phyloP scores from a whole-genome alignment of 1,140 invertebrate genomes.

The Drosophila athabasca region DNA sequence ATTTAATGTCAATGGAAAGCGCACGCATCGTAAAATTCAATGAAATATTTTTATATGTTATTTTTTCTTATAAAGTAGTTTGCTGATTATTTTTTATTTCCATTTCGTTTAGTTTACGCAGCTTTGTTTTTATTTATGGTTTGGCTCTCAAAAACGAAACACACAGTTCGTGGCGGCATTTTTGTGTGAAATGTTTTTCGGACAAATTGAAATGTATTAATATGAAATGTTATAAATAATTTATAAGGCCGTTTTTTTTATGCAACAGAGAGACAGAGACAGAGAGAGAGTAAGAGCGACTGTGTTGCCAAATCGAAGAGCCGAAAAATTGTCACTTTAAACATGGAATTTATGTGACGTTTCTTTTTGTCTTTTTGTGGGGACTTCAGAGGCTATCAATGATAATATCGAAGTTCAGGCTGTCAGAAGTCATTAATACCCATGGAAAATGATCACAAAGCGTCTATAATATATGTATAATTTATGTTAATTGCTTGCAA shows the following conservation, averaged over 20 bases:
- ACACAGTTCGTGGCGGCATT: slow-evolving; percentile 47
- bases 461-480: slow-evolving; percentile 20
- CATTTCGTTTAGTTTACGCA: slow-evolving; percentile 41
- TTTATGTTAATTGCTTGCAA: slow-evolving; percentile 64
- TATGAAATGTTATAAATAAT: slow-evolving; percentile 64
- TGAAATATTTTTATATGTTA: slow-evolving; percentile 70
- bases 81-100: slow-evolving; percentile 29
- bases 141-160: slow-evolving; percentile 13
- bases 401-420: slow-evolving; percentile 36
- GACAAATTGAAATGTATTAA: slow-evolving; percentile 81
- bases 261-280: slow-evolving; percentile 4
- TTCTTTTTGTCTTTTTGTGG: slow-evolving; percentile 6
- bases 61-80: slow-evolving; percentile 39
- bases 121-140: slow-evolving; percentile 59
- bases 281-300: neutral
- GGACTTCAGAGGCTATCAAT: slow-evolving; percentile 16
- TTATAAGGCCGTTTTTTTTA: slow-evolving; percentile 38
- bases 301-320: slow-evolving; percentile 7
- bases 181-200: slow-evolving; percentile 50
- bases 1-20: slow-evolving; percentile 72
- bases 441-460: slow-evolving; percentile 30
- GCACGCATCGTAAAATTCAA: slow-evolving; percentile 60
- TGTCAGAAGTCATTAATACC: slow-evolving; percentile 67
- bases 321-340: slow-evolving; percentile 19
- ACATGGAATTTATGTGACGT: slow-evolving; percentile 13